phyloP scores from a whole-genome alignment of 1,140 invertebrate species.

The Cydia amplana region DNA sequence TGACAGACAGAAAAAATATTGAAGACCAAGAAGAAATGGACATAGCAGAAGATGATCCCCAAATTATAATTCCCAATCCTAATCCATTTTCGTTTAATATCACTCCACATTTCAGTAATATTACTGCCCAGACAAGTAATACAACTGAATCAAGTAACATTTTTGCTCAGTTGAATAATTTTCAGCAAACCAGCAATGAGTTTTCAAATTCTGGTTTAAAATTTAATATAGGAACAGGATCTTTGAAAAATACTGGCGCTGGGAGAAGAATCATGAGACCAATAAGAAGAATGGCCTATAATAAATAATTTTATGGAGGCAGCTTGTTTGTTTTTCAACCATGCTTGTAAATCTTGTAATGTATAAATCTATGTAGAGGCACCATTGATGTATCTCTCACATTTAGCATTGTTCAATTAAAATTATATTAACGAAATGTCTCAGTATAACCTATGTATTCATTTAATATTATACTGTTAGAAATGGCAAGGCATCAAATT shows the following conservation, averaged over 20 bases:
- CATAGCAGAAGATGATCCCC: constrained; percentile 33
- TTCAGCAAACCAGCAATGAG: not conserved
- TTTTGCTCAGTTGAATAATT: not conserved
- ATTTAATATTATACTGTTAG: no score
- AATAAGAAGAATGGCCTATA: constrained; percentile 34
- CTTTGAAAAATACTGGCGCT: not conserved
- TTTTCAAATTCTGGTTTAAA: constrained; percentile 26
- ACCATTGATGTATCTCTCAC: no score
- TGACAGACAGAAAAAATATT: not conserved
- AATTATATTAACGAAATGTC: no score
- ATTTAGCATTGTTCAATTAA: no score
- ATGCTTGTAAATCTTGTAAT: not conserved
- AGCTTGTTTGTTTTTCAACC: not conserved
- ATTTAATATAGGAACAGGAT: constrained; percentile 38
- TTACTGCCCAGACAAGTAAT: not conserved
- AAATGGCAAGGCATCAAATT: no score
- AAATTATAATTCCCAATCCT: not conserved
- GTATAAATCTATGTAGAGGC: not conserved
- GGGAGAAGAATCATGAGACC: constrained; percentile 32
- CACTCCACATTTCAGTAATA: not conserved
- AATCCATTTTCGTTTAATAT: not conserved
- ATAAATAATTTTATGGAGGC: constrained; percentile 37
- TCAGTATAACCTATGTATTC: no score
- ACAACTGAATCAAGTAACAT: not conserved
- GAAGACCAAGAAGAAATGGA: constrained; percentile 38